These are phyloP conservation scores for Dendrolimus pini DNA, from an alignment of 2,888 invertebrate species.

Conservation along the genomic window DNA sequence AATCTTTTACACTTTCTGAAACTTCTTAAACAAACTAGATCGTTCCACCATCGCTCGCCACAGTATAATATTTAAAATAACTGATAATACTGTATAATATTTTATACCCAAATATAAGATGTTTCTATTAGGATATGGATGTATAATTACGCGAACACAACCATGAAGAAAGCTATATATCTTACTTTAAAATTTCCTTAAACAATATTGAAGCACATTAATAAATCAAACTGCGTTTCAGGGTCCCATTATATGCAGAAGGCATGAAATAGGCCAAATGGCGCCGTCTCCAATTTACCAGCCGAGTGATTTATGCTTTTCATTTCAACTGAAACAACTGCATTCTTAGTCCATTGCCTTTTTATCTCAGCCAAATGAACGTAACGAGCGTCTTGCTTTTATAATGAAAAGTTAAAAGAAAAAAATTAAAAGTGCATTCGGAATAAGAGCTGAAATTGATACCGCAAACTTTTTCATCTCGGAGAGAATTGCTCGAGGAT, in stretches of 20 bases:
- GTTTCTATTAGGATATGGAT: no score
- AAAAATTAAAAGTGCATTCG: constrained; percentile 37
- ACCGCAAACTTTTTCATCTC: constrained; percentile 52
- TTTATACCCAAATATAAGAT: no score
- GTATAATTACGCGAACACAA: no score
- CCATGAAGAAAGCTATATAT: background rate
- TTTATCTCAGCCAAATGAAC: constrained; percentile 36
- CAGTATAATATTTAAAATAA: no score
- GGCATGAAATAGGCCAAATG: constrained; percentile 47
- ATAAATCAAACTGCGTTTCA: constrained; percentile 31
- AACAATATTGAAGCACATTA: constrained; percentile 13
- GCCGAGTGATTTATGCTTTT: constrained; percentile 60
- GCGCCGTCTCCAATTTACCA: constrained; percentile 45
- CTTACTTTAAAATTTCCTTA: constrained; percentile 2
- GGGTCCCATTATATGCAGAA: constrained; percentile 24
- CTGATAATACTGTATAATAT: no score
- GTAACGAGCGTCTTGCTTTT: constrained; percentile 57
- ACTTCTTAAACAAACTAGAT: no score
- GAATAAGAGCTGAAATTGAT: constrained; percentile 51
- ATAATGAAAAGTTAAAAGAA: constrained; percentile 42
- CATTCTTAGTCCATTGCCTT: constrained; percentile 28
- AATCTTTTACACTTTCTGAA: no score
- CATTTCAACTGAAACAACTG: constrained; percentile 57
- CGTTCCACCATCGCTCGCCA: no score
- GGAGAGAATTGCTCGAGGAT: constrained; percentile 31